Conservation (phyloP, 2,888 invertebrate genomes). For the Dascillus cervinus region DNA sequence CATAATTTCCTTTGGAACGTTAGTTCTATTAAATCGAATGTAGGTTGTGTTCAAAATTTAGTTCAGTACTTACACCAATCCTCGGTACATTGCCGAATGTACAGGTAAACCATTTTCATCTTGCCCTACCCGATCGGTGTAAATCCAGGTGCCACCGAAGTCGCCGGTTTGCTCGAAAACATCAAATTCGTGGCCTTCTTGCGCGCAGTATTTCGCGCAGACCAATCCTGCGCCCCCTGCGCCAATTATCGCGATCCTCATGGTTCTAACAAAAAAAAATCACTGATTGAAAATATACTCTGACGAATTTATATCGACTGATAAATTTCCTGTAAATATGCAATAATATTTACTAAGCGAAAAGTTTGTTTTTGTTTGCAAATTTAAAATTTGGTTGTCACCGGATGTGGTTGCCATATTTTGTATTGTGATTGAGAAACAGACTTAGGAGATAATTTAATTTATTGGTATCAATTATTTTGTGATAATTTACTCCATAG, state of each 20-base stretch:
- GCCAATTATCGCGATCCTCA: slow-evolving; percentile 59
- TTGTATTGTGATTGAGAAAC: too few relatives aligned
- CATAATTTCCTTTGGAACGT: slow-evolving; percentile 77
- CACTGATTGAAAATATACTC: too few relatives aligned
- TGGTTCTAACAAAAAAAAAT: slow-evolving; percentile 8
- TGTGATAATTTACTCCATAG: too few relatives aligned
- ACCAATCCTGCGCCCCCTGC: slow-evolving; percentile 69
- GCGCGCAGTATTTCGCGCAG: slow-evolving; percentile 52
- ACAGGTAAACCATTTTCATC: slow-evolving; percentile 61
- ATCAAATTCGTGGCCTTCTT: slow-evolving; percentile 46
- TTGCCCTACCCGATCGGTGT: slow-evolving; percentile 53
- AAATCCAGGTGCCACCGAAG: slow-evolving; percentile 78
- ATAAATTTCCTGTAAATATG: too few relatives aligned
- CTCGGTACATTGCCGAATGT: slow-evolving; percentile 75
- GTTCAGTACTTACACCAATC: slow-evolving; percentile 50
- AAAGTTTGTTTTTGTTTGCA: too few relatives aligned
- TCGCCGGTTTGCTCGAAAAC: slow-evolving; percentile 62
- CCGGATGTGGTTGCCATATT: too few relatives aligned
- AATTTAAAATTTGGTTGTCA: too few relatives aligned
- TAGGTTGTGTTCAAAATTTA: too few relatives aligned
- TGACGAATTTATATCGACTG: too few relatives aligned
- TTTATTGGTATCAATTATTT: too few relatives aligned
- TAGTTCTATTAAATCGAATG: slow-evolving; percentile 55
- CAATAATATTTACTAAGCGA: too few relatives aligned
- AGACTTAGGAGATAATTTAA: too few relatives aligned